phyloP scores from a whole-genome alignment of 2,888 invertebrate species.

The Tanytarsus gracilentus region DNA sequence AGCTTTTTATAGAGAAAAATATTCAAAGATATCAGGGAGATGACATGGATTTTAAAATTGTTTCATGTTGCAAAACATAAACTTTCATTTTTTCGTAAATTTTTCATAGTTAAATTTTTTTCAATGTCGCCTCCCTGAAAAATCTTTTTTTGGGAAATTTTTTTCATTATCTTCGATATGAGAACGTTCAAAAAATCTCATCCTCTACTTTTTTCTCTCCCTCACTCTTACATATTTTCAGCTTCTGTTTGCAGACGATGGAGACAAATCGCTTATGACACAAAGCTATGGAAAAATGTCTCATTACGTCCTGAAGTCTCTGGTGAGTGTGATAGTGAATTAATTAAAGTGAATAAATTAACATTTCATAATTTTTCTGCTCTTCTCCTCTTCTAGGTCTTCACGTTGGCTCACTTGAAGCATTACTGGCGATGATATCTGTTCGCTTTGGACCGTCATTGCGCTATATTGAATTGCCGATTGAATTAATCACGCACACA shows the following conservation, averaged over 20 bases:
- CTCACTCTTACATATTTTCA: background rate
- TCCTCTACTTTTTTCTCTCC: background rate
- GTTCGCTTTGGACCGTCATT: conserved; percentile 80
- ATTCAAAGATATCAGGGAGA: background rate
- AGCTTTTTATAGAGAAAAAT: too few relatives aligned
- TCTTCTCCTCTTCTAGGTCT: conserved; percentile 30
- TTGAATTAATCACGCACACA: conserved; percentile 92
- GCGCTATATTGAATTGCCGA: conserved; percentile 86
- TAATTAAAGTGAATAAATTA: background rate
- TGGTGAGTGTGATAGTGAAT: conserved; percentile 63
- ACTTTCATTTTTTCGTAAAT: too few relatives aligned
- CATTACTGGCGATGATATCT: conserved; percentile 76
- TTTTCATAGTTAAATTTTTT: too few relatives aligned
- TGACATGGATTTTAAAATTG: too few relatives aligned
- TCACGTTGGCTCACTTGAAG: conserved; percentile 66
- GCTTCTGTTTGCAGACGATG: conserved; percentile 80
- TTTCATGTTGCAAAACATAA: too few relatives aligned
- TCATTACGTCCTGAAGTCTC: conserved; percentile 94
- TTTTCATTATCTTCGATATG: too few relatives aligned
- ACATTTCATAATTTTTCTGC: too few relatives aligned
- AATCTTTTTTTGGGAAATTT: too few relatives aligned
- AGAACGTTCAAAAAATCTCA: too few relatives aligned
- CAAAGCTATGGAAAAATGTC: conserved; percentile 89
- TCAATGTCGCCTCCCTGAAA: too few relatives aligned
- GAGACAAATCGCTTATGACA: conserved; percentile 92